A percentile compares a stretch with the other conserved stretches of the same genome.
phyloP scores from a whole-genome alignment of 1,140 invertebrate species.

The Rhyacophila brunnea region DNA sequence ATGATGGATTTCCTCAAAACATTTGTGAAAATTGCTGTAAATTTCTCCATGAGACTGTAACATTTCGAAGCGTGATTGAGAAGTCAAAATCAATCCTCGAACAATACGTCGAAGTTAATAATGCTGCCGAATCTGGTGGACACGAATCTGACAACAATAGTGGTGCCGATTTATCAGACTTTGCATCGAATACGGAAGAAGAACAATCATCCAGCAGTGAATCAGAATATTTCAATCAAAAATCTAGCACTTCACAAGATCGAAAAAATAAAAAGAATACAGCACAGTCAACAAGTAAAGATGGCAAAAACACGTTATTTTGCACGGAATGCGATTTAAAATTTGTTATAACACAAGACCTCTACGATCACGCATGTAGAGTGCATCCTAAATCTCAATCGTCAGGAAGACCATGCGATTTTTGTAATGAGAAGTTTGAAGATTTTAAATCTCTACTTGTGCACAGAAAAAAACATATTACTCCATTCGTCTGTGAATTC shows the following conservation, averaged over 20 bases:
- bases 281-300: conserved; percentile 19
- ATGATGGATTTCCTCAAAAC: conserved; percentile 38
- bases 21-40: conserved; percentile 49
- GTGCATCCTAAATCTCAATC: conserved; percentile 42
- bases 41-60: conserved; percentile 47
- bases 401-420: conserved; percentile 47
- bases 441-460: conserved; percentile 47
- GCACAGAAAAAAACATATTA: conserved; percentile 48
- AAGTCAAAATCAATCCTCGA: conserved; percentile 41
- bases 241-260: conserved; percentile 5
- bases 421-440: conserved; percentile 51
- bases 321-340: conserved; percentile 49
- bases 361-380: conserved; percentile 43
- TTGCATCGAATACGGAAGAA: background rate
- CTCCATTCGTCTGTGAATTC: conserved; percentile 47
- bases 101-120: conserved; percentile 1
- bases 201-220: too few species aligned
- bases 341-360: conserved; percentile 40
- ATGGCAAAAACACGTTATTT: conserved; percentile 11
- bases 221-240: too few species aligned
- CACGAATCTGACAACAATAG: background rate
- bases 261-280: conserved; percentile 28
- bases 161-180: background rate
- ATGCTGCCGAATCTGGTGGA: background rate
- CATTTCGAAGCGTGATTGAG: conserved; percentile 49